Evolutionary conservation across 2,888 invertebrate species (phyloP).

Genomic region (Agrotis puta): DNA sequence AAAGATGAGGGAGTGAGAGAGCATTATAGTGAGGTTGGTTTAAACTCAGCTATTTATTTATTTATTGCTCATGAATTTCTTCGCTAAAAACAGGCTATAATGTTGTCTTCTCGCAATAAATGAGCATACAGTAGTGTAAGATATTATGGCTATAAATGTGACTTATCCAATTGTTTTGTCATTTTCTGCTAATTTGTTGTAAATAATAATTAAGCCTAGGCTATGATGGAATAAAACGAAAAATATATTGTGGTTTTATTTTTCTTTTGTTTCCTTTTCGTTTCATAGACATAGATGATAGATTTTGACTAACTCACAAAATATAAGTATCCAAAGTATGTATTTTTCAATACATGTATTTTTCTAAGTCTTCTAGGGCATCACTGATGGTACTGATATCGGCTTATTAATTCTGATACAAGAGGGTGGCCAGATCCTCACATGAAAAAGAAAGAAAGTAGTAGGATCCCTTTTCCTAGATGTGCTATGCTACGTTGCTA

Average conservation of each 20-base stretch:
- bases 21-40: conserved; percentile 36
- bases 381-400: no score
- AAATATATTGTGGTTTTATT: conserved; percentile 51
- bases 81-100: conserved; percentile 34
- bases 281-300: no score
- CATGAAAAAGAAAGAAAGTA: no score
- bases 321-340: no score
- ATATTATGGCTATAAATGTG: conserved; percentile 55
- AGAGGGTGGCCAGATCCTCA: no score
- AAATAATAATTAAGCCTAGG: conserved; percentile 68
- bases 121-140: conserved; percentile 52
- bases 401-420: no score
- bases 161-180: conserved; percentile 62
- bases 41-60: conserved; percentile 58
- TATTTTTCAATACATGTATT: no score
- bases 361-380: no score
- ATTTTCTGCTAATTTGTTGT: conserved; percentile 66
- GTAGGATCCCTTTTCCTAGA: no score
- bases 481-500: no score
- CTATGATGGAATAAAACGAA: conserved; percentile 55
- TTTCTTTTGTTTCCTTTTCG: background rate
- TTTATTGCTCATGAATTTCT: conserved; percentile 54
- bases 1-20: conserved; percentile 28
- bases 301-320: no score
- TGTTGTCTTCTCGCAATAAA: conserved; percentile 34